A percentile compares a stretch with the other conserved stretches of the same genome.
Conservation (phyloP, 1,140 invertebrate genomes). For the Stenopsyche tienmushanensis region DNA sequence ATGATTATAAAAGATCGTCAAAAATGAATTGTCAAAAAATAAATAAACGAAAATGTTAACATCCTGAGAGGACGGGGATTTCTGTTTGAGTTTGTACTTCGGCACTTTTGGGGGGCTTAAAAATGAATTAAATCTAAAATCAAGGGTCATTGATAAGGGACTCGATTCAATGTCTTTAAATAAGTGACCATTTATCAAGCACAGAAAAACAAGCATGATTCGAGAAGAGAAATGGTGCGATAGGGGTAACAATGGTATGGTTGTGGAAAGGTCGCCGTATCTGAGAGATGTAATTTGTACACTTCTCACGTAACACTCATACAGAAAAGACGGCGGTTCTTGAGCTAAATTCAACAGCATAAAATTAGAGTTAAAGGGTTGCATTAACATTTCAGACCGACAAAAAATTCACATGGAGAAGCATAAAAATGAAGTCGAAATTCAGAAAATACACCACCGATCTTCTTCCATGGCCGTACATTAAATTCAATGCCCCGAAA, state of each 20-base stretch:
- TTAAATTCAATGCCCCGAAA: too few species aligned
- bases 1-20: neutral
- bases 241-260: neutral
- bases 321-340: neutral
- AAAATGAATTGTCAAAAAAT: neutral
- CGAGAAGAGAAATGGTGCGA: neutral
- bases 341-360: neutral
- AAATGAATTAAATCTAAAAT: too few species aligned
- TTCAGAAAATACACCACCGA: too few species aligned
- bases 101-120: too few species aligned
- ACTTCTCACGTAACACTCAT: neutral
- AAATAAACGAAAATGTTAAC: neutral
- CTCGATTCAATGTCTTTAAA: neutral
- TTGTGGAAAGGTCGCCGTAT: neutral
- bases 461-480: too few species aligned
- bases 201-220: neutral
- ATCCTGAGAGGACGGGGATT: neutral
- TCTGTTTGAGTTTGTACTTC: neutral
- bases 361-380: neutral
- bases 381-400: too few species aligned
- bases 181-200: neutral
- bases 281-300: neutral
- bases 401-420: too few species aligned
- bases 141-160: too few species aligned
- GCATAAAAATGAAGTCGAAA: too few species aligned